Percentiles rank a stretch among this genome's conserved stretches.
These are phyloP conservation scores for Asobara japonica DNA, from an alignment of 1,140 invertebrate species.

Conservation along the genomic window DNA sequence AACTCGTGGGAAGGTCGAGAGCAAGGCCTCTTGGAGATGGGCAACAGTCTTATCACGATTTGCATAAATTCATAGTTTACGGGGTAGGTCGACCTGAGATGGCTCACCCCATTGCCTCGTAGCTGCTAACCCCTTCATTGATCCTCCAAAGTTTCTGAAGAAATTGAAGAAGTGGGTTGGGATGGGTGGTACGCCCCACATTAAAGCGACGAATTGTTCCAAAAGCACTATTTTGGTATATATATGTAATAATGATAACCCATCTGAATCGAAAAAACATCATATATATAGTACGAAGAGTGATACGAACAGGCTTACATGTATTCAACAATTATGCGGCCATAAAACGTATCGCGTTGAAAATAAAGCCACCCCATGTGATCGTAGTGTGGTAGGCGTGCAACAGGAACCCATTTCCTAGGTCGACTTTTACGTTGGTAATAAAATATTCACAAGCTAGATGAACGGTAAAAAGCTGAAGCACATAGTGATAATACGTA, in stretches of 20 bases:
- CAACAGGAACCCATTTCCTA: background rate
- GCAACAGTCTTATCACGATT: conserved; percentile 60
- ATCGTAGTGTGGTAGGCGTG: background rate
- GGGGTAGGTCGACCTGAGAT: conserved; percentile 49
- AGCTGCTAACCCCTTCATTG: background rate
- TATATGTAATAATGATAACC: no score
- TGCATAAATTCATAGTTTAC: conserved; percentile 63
- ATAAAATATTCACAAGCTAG: conserved; percentile 56
- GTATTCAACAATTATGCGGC: background rate
- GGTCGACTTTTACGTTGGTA: conserved; percentile 44
- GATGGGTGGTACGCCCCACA: no score
- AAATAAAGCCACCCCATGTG: background rate
- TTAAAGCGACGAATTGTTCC: no score
- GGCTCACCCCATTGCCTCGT: background rate
- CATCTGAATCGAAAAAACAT: background rate
- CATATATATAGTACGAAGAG: no score
- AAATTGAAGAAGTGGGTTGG: background rate
- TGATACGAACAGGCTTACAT: background rate
- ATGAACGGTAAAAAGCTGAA: conserved; percentile 47
- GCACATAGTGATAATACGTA: conserved; percentile 51
- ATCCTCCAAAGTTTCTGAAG: background rate
- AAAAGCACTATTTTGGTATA: no score
- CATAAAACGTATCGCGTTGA: background rate
- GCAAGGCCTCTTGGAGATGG: conserved; percentile 48
- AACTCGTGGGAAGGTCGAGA: conserved; percentile 36